phyloP scores from a whole-genome alignment of 2,888 invertebrate genomes.

The Arrhopalites spinosus region DNA sequence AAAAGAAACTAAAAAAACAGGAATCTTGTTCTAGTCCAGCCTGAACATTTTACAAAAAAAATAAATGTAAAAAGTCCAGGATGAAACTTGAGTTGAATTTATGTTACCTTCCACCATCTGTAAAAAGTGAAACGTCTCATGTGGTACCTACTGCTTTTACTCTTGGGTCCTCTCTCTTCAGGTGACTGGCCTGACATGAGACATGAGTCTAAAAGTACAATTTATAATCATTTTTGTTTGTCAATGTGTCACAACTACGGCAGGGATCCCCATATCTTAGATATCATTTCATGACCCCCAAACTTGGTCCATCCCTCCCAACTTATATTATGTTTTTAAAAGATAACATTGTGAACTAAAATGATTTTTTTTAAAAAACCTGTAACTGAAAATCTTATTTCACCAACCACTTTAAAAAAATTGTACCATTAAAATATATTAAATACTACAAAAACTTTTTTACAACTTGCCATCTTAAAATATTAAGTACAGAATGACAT shows the following conservation, averaged over 20 bases:
- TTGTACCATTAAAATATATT: no score
- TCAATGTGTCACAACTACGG: background rate
- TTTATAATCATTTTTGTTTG: constrained; percentile 1
- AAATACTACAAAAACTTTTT: no score
- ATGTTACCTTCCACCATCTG: background rate
- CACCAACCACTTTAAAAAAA: no score
- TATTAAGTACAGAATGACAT: no score
- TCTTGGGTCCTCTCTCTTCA: background rate
- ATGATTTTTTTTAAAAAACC: no score
- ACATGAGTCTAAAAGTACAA: constrained; percentile 5
- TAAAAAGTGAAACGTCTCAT: background rate
- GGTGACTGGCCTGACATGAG: background rate
- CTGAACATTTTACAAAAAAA: no score
- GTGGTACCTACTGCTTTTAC: background rate
- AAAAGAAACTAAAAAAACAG: background rate
- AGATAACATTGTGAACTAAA: no score
- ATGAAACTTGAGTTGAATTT: background rate
- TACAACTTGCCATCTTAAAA: no score
- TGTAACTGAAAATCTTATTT: no score
- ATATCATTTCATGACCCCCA: background rate
- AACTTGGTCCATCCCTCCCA: background rate
- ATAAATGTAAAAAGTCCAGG: background rate
- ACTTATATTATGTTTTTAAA: background rate
- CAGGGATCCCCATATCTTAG: constrained; percentile 10
- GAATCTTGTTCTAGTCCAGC: background rate